Percentiles rank a stretch among this genome's conserved stretches.
These are phyloP conservation scores for Seriola dumerili DNA, from an alignment of 2,113 vertebrate genomes.

Conservation along the genomic window DNA sequence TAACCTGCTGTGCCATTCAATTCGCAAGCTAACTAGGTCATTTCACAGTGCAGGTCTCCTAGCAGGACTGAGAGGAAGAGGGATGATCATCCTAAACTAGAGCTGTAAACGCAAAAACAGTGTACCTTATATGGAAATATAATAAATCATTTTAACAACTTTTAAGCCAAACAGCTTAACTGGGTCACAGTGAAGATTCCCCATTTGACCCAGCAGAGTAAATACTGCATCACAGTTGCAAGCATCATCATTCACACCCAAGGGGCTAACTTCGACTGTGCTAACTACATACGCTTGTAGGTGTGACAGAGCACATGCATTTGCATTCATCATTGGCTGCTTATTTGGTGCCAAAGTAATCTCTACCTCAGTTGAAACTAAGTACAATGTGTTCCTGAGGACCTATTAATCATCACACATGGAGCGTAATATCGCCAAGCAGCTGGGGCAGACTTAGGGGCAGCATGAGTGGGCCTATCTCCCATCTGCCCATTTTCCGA, in stretches of 20 bases:
- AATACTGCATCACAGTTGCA: conserved; percentile 30
- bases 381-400: conserved; percentile 40
- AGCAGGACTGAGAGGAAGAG: conserved; percentile 21
- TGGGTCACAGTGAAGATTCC: conserved; percentile 55
- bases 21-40: conserved; percentile 42
- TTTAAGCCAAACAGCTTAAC: conserved; percentile 52
- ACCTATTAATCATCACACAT: conserved; percentile 69
- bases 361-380: conserved; percentile 36
- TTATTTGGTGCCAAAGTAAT: conserved; percentile 25
- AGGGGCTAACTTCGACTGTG: conserved; percentile 14
- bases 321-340: conserved; percentile 37
- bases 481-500: conserved; percentile 69
- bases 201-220: conserved; percentile 51
- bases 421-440: conserved; percentile 59
- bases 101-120: conserved; percentile 35
- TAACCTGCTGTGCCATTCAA: conserved; percentile 24
- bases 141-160: conserved; percentile 59
- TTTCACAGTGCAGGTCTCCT: conserved; percentile 40
- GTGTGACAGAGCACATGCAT: conserved; percentile 18
- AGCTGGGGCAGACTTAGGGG: conserved; percentile 62
- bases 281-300: not conserved
- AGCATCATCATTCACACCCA: conserved; percentile 31
- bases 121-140: conserved; percentile 6
- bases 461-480: conserved; percentile 61
- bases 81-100: conserved; percentile 9